phyloP scores from a whole-genome alignment of 2,113 vertebrate genomes.

The Genyomyrus donnyi region DNA sequence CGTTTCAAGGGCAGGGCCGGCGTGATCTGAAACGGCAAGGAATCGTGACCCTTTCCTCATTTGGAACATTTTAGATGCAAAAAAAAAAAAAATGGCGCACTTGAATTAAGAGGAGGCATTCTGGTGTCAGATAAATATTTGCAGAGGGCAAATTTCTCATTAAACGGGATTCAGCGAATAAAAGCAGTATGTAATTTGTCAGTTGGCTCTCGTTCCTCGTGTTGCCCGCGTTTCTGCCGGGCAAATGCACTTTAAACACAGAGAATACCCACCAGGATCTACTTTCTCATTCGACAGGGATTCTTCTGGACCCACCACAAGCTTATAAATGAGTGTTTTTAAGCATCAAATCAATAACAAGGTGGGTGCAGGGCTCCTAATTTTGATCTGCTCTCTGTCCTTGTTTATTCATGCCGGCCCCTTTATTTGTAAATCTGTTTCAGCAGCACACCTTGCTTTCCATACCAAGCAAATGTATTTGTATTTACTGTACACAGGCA shows the following conservation, averaged over 20 bases:
- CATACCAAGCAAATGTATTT: not conserved
- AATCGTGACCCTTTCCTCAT: not conserved
- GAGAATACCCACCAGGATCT: conserved; percentile 1
- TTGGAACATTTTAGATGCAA: not conserved
- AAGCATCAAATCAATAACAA: conserved; percentile 22
- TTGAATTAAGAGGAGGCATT: conserved; percentile 9
- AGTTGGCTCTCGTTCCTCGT: not conserved
- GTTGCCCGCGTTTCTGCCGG: not conserved
- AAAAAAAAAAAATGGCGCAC: not conserved
- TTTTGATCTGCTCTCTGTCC: not conserved
- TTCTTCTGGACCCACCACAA: not conserved
- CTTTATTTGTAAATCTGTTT: not conserved
- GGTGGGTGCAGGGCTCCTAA: not conserved
- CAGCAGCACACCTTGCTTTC: not conserved
- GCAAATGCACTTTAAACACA: conserved; percentile 7
- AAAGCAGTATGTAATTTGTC: conserved; percentile 10
- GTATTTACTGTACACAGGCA: not conserved
- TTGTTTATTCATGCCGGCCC: not conserved
- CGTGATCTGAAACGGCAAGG: not conserved
- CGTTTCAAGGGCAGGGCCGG: not conserved
- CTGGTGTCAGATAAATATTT: conserved; percentile 10
- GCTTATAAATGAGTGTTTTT: conserved; percentile 25
- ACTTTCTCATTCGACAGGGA: conserved; percentile 5
- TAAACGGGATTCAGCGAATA: not conserved
- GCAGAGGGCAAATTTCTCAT: conserved; percentile 14